These are phyloP conservation scores for Gymnopithys bicolor DNA, from an alignment of 2,797 vertebrate species.

Conservation along the genomic window DNA sequence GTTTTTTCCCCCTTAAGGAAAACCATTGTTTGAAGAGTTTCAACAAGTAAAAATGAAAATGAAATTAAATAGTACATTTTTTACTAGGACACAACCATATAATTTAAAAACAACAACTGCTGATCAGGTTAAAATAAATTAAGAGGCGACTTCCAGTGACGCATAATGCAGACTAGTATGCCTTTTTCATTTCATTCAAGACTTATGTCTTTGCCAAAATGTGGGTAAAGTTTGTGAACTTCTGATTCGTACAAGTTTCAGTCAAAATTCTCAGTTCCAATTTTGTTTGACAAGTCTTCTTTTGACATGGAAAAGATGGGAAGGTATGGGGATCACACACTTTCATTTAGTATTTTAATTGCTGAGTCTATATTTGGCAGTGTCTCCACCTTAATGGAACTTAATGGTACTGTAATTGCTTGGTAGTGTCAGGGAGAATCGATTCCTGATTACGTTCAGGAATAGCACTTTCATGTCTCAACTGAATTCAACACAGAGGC, in stretches of 20 bases:
- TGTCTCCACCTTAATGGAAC: conserved; percentile 64
- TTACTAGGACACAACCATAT: not conserved
- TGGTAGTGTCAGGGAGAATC: conserved; percentile 38
- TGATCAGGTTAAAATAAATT: not conserved
- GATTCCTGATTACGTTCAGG: conserved; percentile 56
- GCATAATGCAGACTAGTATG: not conserved
- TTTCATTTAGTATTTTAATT: conserved; percentile 62
- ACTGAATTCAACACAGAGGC: conserved; percentile 9
- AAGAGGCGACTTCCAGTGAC: not conserved
- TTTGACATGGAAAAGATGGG: not conserved
- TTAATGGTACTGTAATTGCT: conserved; percentile 69
- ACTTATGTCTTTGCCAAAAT: not conserved
- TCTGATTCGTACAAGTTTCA: conserved; percentile 17
- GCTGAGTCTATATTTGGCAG: conserved; percentile 55
- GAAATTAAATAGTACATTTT: not conserved
- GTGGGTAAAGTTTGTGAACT: not conserved
- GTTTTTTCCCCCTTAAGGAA: not conserved
- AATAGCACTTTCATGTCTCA: conserved; percentile 43
- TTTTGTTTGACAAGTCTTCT: conserved; percentile 30
- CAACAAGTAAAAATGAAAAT: not conserved
- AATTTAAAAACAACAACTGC: not conserved
- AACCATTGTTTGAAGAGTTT: not conserved
- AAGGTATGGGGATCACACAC: conserved; percentile 29
- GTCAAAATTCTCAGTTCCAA: conserved; percentile 9
- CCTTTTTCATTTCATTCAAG: not conserved